These are phyloP conservation scores for Athalia cordata DNA, from an alignment of 2,888 invertebrate genomes.

Conservation along the genomic window DNA sequence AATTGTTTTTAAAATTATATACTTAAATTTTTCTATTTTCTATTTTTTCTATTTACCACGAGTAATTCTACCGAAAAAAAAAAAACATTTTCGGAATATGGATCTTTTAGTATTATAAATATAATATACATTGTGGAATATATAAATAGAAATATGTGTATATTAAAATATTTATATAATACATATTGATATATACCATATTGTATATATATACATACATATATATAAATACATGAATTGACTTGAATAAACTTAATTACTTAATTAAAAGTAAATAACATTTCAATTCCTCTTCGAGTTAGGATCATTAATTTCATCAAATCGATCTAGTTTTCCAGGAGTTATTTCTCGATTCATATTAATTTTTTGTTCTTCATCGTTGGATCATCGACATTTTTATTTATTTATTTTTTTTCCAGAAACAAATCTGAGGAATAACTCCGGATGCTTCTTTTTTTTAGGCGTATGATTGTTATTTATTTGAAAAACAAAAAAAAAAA, in stretches of 20 bases:
- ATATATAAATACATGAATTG: conserved; percentile 39
- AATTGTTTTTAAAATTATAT: conserved; percentile 8
- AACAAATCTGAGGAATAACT: too few relatives aligned
- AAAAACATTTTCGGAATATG: background rate
- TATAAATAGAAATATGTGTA: too few relatives aligned
- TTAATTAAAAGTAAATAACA: conserved; percentile 24
- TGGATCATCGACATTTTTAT: too few relatives aligned
- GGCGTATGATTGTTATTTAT: too few relatives aligned
- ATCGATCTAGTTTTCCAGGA: conserved; percentile 31
- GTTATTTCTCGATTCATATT: background rate
- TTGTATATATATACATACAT: conserved; percentile 35
- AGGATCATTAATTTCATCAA: background rate
- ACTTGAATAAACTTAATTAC: conserved; percentile 41
- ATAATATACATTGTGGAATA: too few relatives aligned
- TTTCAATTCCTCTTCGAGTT: background rate
- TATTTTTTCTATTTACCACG: background rate
- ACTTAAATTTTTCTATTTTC: background rate
- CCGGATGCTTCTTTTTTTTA: too few relatives aligned
- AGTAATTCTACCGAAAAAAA: background rate
- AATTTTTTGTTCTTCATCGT: too few relatives aligned
- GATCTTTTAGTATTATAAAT: conserved; percentile 3
- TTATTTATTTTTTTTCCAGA: too few relatives aligned
- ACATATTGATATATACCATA: conserved; percentile 3
- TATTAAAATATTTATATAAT: background rate
- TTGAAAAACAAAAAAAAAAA: too few relatives aligned